Evolutionary conservation across 2,113 vertebrate genomes (phyloP).

Genomic region (Arvicanthis niloticus): DNA sequence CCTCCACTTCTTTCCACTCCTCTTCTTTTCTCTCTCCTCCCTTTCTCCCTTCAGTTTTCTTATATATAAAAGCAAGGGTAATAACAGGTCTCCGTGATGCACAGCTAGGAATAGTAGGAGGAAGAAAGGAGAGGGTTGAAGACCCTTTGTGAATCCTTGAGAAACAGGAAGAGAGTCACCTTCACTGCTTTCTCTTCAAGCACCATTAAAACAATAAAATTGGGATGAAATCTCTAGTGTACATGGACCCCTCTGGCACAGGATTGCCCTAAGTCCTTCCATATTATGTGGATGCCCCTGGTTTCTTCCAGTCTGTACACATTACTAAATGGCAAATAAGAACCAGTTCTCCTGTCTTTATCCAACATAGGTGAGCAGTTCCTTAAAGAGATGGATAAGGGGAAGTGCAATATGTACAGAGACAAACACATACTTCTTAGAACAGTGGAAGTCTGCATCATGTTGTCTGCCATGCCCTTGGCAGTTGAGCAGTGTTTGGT

Average conservation of each 20-base stretch:
- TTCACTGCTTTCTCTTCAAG: background rate
- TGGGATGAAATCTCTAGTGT: background rate
- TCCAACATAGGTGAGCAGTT: background rate
- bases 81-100: fast-evolving
- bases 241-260: background rate
- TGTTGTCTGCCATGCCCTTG: background rate
- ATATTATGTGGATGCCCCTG: background rate
- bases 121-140: background rate
- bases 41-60: background rate
- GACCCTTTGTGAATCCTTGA: background rate
- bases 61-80: background rate
- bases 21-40: background rate
- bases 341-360: background rate
- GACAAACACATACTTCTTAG: background rate
- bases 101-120: background rate
- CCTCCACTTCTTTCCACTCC: background rate
- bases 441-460: background rate
- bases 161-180: background rate
- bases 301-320: background rate
- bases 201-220: background rate
- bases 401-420: background rate
- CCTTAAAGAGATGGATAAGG: background rate
- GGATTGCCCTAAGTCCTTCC: background rate
- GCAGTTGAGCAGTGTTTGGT: slow-evolving; percentile 18
- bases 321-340: background rate